Evolutionary conservation across 2,113 vertebrate species (phyloP), one percentile per base, ranked within the genome.

Genomic region (Brachyhypopomus gauderio): DNA sequence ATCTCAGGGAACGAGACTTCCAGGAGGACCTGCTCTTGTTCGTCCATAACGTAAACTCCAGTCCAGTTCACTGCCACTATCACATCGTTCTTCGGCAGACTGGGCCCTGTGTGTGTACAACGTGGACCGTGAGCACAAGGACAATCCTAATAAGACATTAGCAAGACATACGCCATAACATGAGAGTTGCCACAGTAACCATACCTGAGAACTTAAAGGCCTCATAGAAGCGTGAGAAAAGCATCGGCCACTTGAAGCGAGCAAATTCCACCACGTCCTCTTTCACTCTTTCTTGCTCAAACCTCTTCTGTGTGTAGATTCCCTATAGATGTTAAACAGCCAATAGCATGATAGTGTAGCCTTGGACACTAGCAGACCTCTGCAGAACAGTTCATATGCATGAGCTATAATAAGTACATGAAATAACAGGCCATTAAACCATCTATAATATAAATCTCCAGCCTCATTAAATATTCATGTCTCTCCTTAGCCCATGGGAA

Each of bases 61-160:
- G 97, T 99, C 98, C 98, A 99, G 92, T 99, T 99, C 69, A 99
- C 97, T 0, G 98, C 98, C 14, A 99, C 97, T 0, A 99, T 98
- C 74, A 98, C 95, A 16, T 99, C 98, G 0, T 97, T 98, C 91
- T 98, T 98, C 59, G 97, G 97, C 58, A 99, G 90, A 88, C 91
- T 97, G 63, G 97, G 97, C 64, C 97, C 97, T 99, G 60, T 7
- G 12, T 30, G 70, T 60, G 23, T 36, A 30, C 36, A 73, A 52
- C 17, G 55, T 66, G 14, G n/a, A 70, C 22, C 19, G 38, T 23
- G 14, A 60, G 14, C 12, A 22, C 2, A 71, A 25, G 55, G 20
- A 58, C 38, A 3, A 34, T 1, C n/a, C 20, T 52, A 14, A 7
- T 11, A 52, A 52, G 45, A 52, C 1, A 12, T 52, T 52, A 52